Conservation (phyloP, 2,113 vertebrate genomes). For the Notothenia rossii region DNA sequence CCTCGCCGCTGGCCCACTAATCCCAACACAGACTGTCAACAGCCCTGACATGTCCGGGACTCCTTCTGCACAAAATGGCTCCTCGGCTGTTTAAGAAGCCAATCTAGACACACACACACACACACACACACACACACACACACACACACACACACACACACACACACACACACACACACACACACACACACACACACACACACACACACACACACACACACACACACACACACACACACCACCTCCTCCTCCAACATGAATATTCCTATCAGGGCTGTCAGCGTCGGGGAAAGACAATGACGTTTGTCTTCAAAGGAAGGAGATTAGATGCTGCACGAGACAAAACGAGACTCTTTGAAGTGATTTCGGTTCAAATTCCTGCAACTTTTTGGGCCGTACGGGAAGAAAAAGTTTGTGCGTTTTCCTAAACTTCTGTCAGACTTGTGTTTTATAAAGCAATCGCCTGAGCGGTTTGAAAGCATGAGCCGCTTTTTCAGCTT, state of each 20-base stretch:
- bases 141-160: too few species aligned
- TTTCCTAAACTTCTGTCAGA: background rate
- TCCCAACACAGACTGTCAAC: constrained; percentile 87
- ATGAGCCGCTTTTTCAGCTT: background rate
- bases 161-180: too few species aligned
- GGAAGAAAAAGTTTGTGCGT: constrained; percentile 8
- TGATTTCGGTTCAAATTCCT: constrained; percentile 46
- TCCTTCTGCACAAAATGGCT: constrained; percentile 82
- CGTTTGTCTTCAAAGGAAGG: constrained; percentile 56
- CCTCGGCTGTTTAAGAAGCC: constrained; percentile 71
- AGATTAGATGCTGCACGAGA: constrained; percentile 68
- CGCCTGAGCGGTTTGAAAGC: background rate
- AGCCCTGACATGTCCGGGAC: constrained; percentile 90
- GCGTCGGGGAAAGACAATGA: constrained; percentile 50
- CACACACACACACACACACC: background rate
- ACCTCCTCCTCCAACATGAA: constrained; percentile 50
- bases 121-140: too few species aligned
- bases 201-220: too few species aligned
- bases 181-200: too few species aligned
- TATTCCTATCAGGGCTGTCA: constrained; percentile 69
- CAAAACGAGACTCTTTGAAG: constrained; percentile 64
- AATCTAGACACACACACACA: constrained; percentile 41
- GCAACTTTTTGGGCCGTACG: constrained; percentile 2
- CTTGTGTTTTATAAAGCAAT: background rate
- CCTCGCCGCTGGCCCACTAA: constrained; percentile 90